These are phyloP conservation scores for Drosophila anceps DNA, from an alignment of 2,888 invertebrate species.

Conservation along the genomic window DNA sequence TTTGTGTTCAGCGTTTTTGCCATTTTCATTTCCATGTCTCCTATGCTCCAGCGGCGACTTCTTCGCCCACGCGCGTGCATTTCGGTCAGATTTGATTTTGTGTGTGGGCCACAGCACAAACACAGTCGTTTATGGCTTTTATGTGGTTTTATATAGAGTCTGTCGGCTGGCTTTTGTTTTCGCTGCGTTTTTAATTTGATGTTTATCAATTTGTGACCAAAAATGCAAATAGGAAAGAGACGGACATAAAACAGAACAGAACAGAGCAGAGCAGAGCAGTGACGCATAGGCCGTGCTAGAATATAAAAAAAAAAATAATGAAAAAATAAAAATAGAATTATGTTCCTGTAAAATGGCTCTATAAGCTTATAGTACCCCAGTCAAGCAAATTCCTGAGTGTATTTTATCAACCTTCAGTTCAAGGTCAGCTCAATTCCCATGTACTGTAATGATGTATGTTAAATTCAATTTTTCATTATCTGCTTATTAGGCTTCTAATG, in stretches of 20 bases:
- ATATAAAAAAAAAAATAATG: neutral
- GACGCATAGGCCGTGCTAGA: constrained; percentile 2
- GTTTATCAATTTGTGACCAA: constrained; percentile 59
- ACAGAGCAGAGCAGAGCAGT: neutral
- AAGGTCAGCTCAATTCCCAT: neutral
- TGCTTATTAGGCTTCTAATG: constrained; percentile 69
- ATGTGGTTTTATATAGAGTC: constrained; percentile 70
- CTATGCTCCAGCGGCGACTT: constrained; percentile 7
- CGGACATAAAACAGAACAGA: neutral
- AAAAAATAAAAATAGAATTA: neutral
- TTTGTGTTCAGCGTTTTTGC: constrained; percentile 45
- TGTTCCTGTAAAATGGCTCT: neutral
- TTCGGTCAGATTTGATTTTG: constrained; percentile 49
- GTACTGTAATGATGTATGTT: constrained; percentile 37
- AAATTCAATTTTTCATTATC: constrained; percentile 61
- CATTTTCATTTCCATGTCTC: constrained; percentile 7
- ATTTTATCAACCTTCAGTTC: neutral
- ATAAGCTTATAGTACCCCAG: neutral
- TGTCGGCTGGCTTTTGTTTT: constrained; percentile 37
- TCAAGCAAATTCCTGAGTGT: too few relatives aligned
- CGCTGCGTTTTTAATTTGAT: constrained; percentile 72
- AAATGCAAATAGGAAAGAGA: neutral
- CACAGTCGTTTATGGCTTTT: constrained; percentile 73
- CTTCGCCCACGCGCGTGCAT: constrained; percentile 27
- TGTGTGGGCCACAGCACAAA: constrained; percentile 48